Base-by-base conservation (phyloP, 2,113 vertebrate species). In the Nanorana parkeri region DNA sequence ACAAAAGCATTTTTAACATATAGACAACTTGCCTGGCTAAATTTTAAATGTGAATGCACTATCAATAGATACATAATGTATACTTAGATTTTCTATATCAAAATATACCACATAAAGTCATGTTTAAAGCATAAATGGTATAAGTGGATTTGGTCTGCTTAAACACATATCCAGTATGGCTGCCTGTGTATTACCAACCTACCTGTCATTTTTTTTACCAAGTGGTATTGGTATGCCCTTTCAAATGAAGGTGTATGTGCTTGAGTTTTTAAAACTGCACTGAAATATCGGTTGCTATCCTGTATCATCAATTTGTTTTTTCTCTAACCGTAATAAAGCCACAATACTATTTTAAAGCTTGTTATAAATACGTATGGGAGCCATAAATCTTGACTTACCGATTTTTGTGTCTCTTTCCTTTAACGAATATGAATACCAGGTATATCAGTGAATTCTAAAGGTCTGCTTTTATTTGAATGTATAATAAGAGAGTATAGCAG, bases 21-120 rank as follows among this genome's bases (percentile, higher is more conserved):
- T 66, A 58, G 54, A 28, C 69, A 60, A 32, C 36, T 60, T 76
- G 80, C 80, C 73, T 76, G 69, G 72, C 72, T 83, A 29, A 82
- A 67, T 75, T 75, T 28, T 68, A 83, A 73, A 64, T 47, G 64
- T 55, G 73, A 83, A 64, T 68, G 72, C 80, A 83, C 60, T 76
- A 83, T 64, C 71, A 68, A 83, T 76, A 83, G 21, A 21, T 76
- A 68, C 17, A 26, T 75, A 20, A 60, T 61, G 72, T 83, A 67
- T 76, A 21, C 19, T 41, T 75, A 82, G 28, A 65, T 75, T 67
- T 74, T 47, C 29, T 28, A 23, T 65, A 56, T 68, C 47, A 26
- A n/a, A 60, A 36, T 75, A 68, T 67, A 24, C 73, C 52, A 75
- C 72, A 17, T 28, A 56, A 7, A 41, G 28, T 41, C 71, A 21